Percentiles rank a stretch among this genome's conserved stretches.
phyloP scores from a whole-genome alignment of 2,797 vertebrate genomes.

The Toxotes lorentzi region DNA sequence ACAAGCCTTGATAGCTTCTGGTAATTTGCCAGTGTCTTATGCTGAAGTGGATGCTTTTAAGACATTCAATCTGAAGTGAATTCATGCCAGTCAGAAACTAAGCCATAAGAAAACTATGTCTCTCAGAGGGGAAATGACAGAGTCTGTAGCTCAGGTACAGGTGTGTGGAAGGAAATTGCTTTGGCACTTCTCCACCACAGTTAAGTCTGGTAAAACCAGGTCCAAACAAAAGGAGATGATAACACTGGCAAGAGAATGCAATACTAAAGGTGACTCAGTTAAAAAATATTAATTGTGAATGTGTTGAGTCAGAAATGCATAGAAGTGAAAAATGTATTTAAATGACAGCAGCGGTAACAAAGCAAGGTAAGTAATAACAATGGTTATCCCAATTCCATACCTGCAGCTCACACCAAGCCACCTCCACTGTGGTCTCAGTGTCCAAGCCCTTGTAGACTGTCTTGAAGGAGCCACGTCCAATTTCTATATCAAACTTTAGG shows the following conservation, averaged over 20 bases:
- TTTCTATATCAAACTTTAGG: slow-evolving; percentile 98
- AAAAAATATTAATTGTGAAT: slow-evolving; percentile 10
- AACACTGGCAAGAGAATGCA: slow-evolving; percentile 1
- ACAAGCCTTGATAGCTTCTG: slow-evolving; percentile 12
- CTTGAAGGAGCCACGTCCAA: slow-evolving; percentile 98
- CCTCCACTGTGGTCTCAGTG: slow-evolving; percentile 98
- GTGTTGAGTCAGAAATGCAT: not conserved
- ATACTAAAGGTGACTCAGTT: not conserved
- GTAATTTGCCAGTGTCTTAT: slow-evolving; percentile 9
- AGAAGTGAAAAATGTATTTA: not conserved
- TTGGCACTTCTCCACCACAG: slow-evolving; percentile 14
- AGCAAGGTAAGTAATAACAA: not conserved
- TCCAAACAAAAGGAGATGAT: slow-evolving; percentile 19
- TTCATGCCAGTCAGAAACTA: not conserved
- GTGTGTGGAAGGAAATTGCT: slow-evolving; percentile 39
- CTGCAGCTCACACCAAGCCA: slow-evolving; percentile 98
- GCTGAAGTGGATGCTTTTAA: not conserved
- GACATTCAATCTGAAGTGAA: not conserved
- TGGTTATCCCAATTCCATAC: slow-evolving; percentile 79
- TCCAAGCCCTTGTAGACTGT: slow-evolving; percentile 98
- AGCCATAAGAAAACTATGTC: not conserved
- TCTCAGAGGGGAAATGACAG: slow-evolving; percentile 45
- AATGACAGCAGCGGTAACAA: not conserved
- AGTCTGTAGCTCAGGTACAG: slow-evolving; percentile 40
- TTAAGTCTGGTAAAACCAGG: slow-evolving; percentile 16